Evolutionary conservation across 2,888 invertebrate genomes (phyloP), one percentile per base, ranked within the genome.

Genomic region (Leucania comma): DNA sequence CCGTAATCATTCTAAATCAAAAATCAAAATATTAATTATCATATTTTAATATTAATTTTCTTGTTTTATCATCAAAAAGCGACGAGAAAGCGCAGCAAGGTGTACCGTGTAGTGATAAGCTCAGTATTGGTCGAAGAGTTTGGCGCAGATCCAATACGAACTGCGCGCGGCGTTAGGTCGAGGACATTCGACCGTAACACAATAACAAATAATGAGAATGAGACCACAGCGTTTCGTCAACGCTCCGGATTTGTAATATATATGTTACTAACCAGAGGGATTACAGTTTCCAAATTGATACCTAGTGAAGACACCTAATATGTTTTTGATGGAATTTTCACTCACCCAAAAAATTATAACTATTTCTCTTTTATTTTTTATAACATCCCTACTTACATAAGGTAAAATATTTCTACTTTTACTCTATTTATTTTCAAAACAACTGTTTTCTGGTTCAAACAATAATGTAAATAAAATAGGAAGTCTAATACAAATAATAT

Each of bases 101-200:
- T 78, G 35, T 35, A 6, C 9, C 35, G 35, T 35, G 75, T 58
- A 59, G 62, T 74, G 78, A 75, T 81, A 67, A 67, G 72, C 77
- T 68, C 68, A 70, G 71, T 71, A 75, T 70, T 78, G 73, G 68
- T 68, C 54, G 50, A 69, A 51, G 51, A 68, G 61, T 65, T 83
- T 85, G 86, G 86, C 86, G 24, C 14, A 2, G 32, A 10, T 81
- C 86, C 86, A 86, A 85, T 46, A 68, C 63, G 42, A 75, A 72
- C 50, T 53, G 54, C 17, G 61, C 53, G 57, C 54, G 65, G 71
- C 60, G 84, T 80, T 80, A 80, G 86, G 86, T 86, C 86, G 86
- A 85, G 86, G 85, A 82, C 85, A 75, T 75, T 71, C 61, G 71
- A 62, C 63, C 69, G 63, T 68, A 75, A 72, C 72, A 76, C 74